Evolutionary conservation across 37 sponge, comb jelly and placozoan genomes (phyloP), one percentile per base, ranked within the genome.

Genomic region (Axinella damicornis): DNA sequence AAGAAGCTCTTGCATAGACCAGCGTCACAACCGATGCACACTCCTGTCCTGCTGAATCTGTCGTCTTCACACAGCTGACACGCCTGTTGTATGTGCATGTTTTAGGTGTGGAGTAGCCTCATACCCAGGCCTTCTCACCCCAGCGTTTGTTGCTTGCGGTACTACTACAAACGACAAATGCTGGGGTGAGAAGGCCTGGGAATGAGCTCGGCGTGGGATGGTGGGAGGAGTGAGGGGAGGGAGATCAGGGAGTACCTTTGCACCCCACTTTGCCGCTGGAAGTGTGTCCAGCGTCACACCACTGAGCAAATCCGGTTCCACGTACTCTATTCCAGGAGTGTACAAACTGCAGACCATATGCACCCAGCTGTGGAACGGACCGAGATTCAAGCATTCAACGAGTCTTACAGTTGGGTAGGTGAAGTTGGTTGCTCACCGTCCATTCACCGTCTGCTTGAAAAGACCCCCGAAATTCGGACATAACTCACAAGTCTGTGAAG

Each of bases 21-120:
- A 71, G 94, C 97, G 76, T 96, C 97, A 91, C 97, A 96, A 1
- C 74, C 72, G 34, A 96, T 91, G 69, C 94, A 93, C 54, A 96
- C 72, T 21, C 96, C 96, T 64, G 88, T 89, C 60, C 31, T 74
- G n/a, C 87, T 77, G 19, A 55, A 55, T 5, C 20, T 14, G n/a
- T 65, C 77, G 21, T 91, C 86, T 5, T 80, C 79, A 81, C 97
- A 96, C 41, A 96, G 81, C 57, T 91, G 89, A 57, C 97, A 96
- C 4, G 39, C 55, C 93, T 93, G 46, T 46, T 46, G 46, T n/a
- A n/a, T n/a, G n/a, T n/a, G n/a, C n/a, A n/a, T n/a, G n/a, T n/a
- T n/a, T n/a, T n/a, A n/a, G n/a, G n/a, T n/a, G n/a, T 41, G 19
- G 25, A 9, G 46, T 28, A 27, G n/a, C n/a, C n/a, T n/a, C n/a